These are phyloP conservation scores for Cynaeus angustus DNA, from an alignment of 2,888 invertebrate genomes.

Conservation along the genomic window DNA sequence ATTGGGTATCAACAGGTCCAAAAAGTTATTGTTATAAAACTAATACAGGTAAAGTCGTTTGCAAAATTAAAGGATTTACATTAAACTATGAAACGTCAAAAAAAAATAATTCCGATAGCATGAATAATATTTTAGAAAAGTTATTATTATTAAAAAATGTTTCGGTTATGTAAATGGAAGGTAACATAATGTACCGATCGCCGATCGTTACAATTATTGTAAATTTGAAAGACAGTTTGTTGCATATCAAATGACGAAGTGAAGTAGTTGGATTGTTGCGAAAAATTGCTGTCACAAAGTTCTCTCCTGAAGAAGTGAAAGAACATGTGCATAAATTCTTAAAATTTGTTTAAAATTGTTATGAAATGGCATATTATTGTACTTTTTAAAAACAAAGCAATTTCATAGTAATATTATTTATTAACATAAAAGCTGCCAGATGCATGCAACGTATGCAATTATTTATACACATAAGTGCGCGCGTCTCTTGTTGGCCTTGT, in stretches of 20 bases:
- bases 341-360: constrained; percentile 21
- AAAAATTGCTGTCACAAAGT: constrained; percentile 36
- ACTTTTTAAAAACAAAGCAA: constrained; percentile 34
- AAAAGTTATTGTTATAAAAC: too few relatives aligned
- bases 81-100: too few relatives aligned
- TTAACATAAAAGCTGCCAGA: constrained; percentile 37
- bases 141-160: too few relatives aligned
- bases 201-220: too few relatives aligned
- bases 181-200: constrained; percentile 27
- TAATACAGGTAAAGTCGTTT: too few relatives aligned
- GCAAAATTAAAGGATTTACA: too few relatives aligned
- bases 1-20: too few relatives aligned
- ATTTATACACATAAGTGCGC: constrained; percentile 42
- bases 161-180: constrained; percentile 23
- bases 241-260: constrained; percentile 10
- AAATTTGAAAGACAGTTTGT: constrained; percentile 18
- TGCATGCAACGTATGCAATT: constrained; percentile 39
- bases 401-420: constrained; percentile 38
- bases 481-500: constrained; percentile 31
- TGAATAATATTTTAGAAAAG: too few relatives aligned
- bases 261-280: constrained; percentile 32
- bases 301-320: constrained; percentile 24
- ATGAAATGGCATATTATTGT: constrained; percentile 33
- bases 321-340: constrained; percentile 28
- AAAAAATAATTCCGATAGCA: too few relatives aligned